phyloP scores from a whole-genome alignment of 92 coral and sea anemone species.

The Porites cylindrica region DNA sequence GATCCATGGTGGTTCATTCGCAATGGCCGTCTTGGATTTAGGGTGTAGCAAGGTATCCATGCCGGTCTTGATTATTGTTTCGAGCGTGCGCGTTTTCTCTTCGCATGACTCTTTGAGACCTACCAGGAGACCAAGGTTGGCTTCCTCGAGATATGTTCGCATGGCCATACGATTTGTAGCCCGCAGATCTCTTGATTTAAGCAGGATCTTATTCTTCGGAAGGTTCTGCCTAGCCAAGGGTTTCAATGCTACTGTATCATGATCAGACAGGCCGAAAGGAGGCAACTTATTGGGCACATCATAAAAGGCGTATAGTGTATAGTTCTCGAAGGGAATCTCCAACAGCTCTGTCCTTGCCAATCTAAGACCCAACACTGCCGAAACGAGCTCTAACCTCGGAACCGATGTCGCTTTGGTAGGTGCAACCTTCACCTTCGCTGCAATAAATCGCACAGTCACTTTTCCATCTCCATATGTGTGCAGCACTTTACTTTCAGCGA shows the following conservation, averaged over 20 bases:
- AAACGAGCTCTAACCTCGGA: slow-evolving; percentile 53
- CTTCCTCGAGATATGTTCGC: slow-evolving; percentile 43
- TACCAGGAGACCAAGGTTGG: slow-evolving; percentile 41
- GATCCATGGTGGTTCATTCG: slow-evolving; percentile 60
- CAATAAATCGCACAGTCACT: slow-evolving; percentile 50
- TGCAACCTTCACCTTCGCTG: slow-evolving; percentile 74
- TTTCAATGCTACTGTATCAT: not conserved
- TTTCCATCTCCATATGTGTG: slow-evolving; percentile 47
- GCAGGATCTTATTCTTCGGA: not conserved
- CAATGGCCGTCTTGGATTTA: slow-evolving; percentile 28
- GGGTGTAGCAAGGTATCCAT: slow-evolving; percentile 50
- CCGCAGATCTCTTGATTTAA: slow-evolving; percentile 42
- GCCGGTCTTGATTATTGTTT: slow-evolving; percentile 39
- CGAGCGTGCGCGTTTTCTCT: not conserved
- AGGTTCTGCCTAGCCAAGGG: slow-evolving; percentile 31
- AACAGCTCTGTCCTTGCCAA: slow-evolving; percentile 41
- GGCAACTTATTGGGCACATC: too few species aligned
- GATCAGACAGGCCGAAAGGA: too few species aligned
- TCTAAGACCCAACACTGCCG: slow-evolving; percentile 61
- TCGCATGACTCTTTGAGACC: not conserved
- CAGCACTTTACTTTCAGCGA: slow-evolving; percentile 54
- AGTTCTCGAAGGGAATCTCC: slow-evolving; percentile 17
- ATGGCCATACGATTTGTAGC: slow-evolving; percentile 24
- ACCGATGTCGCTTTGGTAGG: slow-evolving; percentile 45
- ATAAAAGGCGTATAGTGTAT: not conserved